Evolutionary conservation across 2,888 invertebrate species (phyloP), one percentile per base, ranked within the genome.

Genomic region (Dryococelus australis): DNA sequence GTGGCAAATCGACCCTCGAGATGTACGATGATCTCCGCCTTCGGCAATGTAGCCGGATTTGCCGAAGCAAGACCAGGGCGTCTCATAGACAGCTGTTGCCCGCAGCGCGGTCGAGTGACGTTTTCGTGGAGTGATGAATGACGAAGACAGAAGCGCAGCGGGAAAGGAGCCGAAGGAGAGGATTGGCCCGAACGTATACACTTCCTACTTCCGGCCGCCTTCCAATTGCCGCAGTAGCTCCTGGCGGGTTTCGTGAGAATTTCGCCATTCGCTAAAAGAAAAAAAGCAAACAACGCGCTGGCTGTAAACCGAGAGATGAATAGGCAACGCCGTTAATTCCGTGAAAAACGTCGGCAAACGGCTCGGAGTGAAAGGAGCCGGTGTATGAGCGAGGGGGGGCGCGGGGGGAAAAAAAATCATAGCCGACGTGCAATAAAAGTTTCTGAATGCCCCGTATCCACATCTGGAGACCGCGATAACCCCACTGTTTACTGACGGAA

Each of bases 181-280:
- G 35, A 83, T 83, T 9, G 83, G 83, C 43, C 28, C 1, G 43
- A 16, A n/a, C n/a, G 43, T 83, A 83, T 43, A 43, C 83, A 43
- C 83, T 83, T 83, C 83, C 83, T 35, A 28, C 43, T 83, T 83
- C 83, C 83, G 83, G 83, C n/a, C 35, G 35, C 35, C 35, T 35
- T 35, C 24, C 12, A 27, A 35, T 83, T 83, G 35, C 43, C 3
- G 83, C 83, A 83, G 83, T 83, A 6, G 8, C 8, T 24, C 20
- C 65, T n/a, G 65, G 4, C 65, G 65, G 35, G 65, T 83, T 83
- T 83, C 43, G 10, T 35, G 83, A 20, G 83, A 83, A 83, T 20
- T 83, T 83, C 9, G 83, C 83, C 83, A 83, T 26, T 83, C 83
- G 43, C 43, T 6, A 20, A 83, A 28, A 83, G 65, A 26, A 83